phyloP scores from a whole-genome alignment of 2,797 vertebrate genomes.

The Semotilus atromaculatus region DNA sequence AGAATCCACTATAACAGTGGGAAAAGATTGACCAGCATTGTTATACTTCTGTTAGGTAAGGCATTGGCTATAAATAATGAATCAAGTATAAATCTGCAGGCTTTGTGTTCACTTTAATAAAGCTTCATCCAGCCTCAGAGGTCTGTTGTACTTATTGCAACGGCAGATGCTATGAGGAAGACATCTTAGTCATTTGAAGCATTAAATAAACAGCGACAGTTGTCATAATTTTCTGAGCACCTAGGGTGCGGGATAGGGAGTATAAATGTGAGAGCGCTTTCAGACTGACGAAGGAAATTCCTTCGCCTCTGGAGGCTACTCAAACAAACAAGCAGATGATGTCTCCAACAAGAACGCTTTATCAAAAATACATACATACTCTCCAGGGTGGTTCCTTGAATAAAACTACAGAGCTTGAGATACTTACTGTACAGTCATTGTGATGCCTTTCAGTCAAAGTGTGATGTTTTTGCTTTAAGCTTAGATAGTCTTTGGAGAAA shows the following conservation, averaged over 20 bases:
- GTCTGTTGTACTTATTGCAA: slow-evolving; percentile 22
- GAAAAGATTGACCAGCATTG: background rate
- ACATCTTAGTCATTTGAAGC: slow-evolving; percentile 38
- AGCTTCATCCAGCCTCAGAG: slow-evolving; percentile 23
- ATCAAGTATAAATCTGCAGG: slow-evolving; percentile 26
- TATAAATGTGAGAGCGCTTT: background rate
- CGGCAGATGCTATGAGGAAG: slow-evolving; percentile 27
- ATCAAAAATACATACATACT: slow-evolving; percentile 39
- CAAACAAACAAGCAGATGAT: slow-evolving; percentile 47
- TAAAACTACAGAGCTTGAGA: slow-evolving; percentile 6
- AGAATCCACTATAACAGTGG: background rate
- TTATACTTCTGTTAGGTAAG: slow-evolving; percentile 30
- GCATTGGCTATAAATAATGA: slow-evolving; percentile 23
- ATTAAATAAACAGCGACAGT: slow-evolving; percentile 39
- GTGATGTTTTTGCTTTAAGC: slow-evolving; percentile 31
- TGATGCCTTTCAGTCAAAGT: slow-evolving; percentile 24
- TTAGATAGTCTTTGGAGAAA: slow-evolving; percentile 28
- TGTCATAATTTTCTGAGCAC: slow-evolving; percentile 47
- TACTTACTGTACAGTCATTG: slow-evolving; percentile 15
- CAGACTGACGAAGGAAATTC: slow-evolving; percentile 40
- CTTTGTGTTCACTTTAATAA: slow-evolving; percentile 7
- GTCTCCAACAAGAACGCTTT: slow-evolving; percentile 40
- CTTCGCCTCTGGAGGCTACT: slow-evolving; percentile 28
- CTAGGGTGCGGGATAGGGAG: background rate
- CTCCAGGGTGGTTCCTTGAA: slow-evolving; percentile 31